A percentile compares a stretch with the other conserved stretches of the same genome.
phyloP scores from a whole-genome alignment of 2,888 invertebrate genomes.

The Lamellibrachia satsuma region DNA sequence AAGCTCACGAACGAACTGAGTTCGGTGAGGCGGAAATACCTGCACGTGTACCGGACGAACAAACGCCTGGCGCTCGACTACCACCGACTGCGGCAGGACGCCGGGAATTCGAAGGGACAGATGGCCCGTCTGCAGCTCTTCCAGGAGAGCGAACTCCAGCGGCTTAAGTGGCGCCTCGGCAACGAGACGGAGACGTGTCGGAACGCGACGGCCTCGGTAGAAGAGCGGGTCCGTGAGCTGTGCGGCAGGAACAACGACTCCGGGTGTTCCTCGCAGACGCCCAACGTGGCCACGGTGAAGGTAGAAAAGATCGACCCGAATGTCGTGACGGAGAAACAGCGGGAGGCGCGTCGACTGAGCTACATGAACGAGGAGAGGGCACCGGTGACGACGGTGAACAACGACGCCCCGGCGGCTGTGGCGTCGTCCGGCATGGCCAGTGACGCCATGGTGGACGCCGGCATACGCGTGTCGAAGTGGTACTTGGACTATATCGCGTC shows the following conservation, averaged over 20 bases:
- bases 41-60: slow-evolving; percentile 11
- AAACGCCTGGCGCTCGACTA: neutral
- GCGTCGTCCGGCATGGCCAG: neutral
- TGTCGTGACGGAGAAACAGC: neutral
- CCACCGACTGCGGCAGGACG: neutral
- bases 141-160: neutral
- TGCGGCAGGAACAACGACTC: neutral
- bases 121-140: neutral
- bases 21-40: neutral
- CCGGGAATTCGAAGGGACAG: neutral
- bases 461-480: neutral
- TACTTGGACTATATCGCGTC: neutral
- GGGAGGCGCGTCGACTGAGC: neutral
- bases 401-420: neutral
- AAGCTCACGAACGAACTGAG: neutral
- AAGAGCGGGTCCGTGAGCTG: neutral
- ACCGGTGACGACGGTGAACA: neutral
- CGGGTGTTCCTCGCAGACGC: neutral
- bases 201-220: neutral
- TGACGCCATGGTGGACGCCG: slow-evolving; percentile 4
- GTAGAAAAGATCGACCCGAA: neutral
- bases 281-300: neutral
- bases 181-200: neutral
- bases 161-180: neutral
- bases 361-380: neutral